phyloP scores from a whole-genome alignment of 2,113 vertebrate species.

The Xiphophorus hellerii region DNA sequence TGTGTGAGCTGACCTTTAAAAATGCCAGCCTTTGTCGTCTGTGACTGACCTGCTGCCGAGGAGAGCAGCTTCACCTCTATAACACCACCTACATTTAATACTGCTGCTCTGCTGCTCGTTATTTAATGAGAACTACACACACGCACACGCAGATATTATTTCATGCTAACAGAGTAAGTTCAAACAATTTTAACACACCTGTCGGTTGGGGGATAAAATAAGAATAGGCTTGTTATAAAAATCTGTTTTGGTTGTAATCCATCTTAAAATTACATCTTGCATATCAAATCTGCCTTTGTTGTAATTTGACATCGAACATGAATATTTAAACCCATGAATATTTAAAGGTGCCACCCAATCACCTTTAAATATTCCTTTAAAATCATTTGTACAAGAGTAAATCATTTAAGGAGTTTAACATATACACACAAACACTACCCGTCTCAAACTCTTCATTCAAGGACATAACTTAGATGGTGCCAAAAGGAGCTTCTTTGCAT shows the following conservation, averaged over 20 bases:
- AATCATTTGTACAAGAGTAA: slow-evolving; percentile 52
- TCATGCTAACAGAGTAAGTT: slow-evolving; percentile 19
- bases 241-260: slow-evolving; percentile 41
- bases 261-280: slow-evolving; percentile 31
- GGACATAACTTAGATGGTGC: slow-evolving; percentile 49
- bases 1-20: slow-evolving; percentile 59
- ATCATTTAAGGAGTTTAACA: slow-evolving; percentile 47
- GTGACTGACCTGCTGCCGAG: slow-evolving; percentile 38
- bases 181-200: slow-evolving; percentile 3
- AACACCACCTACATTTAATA: slow-evolving; percentile 20
- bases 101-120: not conserved
- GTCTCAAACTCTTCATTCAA: slow-evolving; percentile 21
- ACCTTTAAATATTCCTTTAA: slow-evolving; percentile 23
- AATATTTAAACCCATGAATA: slow-evolving; percentile 31
- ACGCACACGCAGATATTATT: not conserved
- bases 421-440: slow-evolving; percentile 28
- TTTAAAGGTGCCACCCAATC: no score
- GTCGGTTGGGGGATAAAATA: no score
- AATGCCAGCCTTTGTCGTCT: slow-evolving; percentile 67
- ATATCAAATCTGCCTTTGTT: slow-evolving; percentile 7
- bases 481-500: slow-evolving; percentile 54
- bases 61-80: slow-evolving; percentile 32
- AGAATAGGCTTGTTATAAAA: slow-evolving; percentile 33
- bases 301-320: slow-evolving; percentile 42
- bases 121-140: slow-evolving; percentile 7